A percentile compares a stretch with the other conserved stretches of the same genome.
phyloP scores from a whole-genome alignment of 2,888 invertebrate species.

The Chrysolina haemoptera region DNA sequence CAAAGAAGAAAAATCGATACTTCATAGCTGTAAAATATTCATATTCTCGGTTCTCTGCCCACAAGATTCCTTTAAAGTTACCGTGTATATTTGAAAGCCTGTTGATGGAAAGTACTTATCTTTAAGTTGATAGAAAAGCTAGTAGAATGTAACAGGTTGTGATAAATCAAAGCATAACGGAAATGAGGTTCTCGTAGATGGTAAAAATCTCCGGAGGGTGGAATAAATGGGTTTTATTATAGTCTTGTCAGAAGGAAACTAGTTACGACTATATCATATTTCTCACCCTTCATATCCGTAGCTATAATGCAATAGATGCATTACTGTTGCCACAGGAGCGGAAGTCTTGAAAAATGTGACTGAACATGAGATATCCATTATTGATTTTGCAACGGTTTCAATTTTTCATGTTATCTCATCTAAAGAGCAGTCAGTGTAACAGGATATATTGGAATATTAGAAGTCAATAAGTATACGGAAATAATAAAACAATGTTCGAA shows the following conservation, averaged over 20 bases:
- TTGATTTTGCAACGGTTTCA: not conserved
- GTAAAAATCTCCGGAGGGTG: not conserved
- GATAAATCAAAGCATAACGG: slow-evolving; percentile 2
- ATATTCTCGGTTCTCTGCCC: too few species aligned
- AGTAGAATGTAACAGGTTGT: not conserved
- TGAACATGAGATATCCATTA: not conserved
- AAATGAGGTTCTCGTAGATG: slow-evolving; percentile 4
- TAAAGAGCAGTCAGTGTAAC: too few species aligned
- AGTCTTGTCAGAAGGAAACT: slow-evolving; percentile 10
- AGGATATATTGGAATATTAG: too few species aligned
- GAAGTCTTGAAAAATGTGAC: not conserved
- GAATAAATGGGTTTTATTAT: slow-evolving; percentile 11
- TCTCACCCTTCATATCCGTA: not conserved
- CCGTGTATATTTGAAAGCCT: not conserved
- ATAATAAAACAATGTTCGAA: too few species aligned
- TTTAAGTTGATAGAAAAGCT: slow-evolving; percentile 1
- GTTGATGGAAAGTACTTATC: not conserved
- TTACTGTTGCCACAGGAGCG: not conserved
- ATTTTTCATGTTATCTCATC: not conserved
- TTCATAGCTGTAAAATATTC: too few species aligned
- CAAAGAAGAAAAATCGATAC: too few species aligned
- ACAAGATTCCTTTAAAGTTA: not conserved
- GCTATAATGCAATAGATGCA: not conserved
- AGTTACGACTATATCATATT: slow-evolving; percentile 12
- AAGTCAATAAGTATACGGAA: too few species aligned